Evolutionary conservation across 2,888 invertebrate genomes (phyloP), one percentile per base, ranked within the genome.

Genomic region (Hydrotaea diabolus): DNA sequence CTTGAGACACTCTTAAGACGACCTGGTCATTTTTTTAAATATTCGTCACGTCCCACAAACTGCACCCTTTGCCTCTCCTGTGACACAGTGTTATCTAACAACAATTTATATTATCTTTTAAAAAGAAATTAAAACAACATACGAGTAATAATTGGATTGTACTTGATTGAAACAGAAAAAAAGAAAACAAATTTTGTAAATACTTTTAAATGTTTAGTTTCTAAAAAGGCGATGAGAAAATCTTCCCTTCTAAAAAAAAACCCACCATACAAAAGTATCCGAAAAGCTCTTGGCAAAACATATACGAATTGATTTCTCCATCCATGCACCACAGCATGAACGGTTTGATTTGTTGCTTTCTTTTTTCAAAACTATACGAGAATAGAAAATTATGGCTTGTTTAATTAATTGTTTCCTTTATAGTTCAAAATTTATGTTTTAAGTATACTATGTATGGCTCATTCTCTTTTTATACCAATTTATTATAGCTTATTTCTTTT

Each of bases 251-350:
- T 59, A 69, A 17, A 3, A 36, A 36, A n/a, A n/a, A 31, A 13
- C 8, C 39, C 39, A 39, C n/a, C n/a, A n/a, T n/a, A 39, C 39
- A 81, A 74, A 19, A 77, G 36, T 66, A 75, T 66, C 31, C 19
- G 39, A 66, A 66, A 43, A 57, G n/a, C 73, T 72, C 36, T 77
- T 80, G 82, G 79, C 80, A 78, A 59, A 82, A 62, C 82, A 85
- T 84, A 78, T 81, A 80, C 82, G 82, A 85, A 82, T 80, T 85
- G 82, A 74, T 85, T 62, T 80, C 69, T 82, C 77, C 73, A 77
- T 69, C 79, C 82, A 85, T 84, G 78, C 79, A 80, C 77, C 75
- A 59, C 76, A 80, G 85, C 85, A 85, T 85, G 82, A 77, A 82
- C 71, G 85, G 79, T 82, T 82, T 85, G 82, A 73, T 77, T 74